These are phyloP conservation scores for Scelioninae gen. 2 DNA, from an alignment of 2,888 invertebrate species.

Conservation along the genomic window DNA sequence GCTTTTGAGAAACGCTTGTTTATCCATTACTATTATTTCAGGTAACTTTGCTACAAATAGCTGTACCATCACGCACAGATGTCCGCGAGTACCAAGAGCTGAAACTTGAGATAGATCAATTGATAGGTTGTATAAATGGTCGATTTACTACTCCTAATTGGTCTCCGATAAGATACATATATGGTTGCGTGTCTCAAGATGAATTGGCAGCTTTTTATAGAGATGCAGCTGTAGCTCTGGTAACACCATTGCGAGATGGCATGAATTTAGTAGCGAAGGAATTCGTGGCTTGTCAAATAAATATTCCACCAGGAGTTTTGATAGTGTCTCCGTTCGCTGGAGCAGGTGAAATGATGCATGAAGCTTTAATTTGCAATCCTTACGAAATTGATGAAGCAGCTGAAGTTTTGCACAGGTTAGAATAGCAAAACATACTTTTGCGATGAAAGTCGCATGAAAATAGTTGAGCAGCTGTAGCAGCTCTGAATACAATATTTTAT, in stretches of 20 bases:
- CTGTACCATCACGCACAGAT: constrained; percentile 92
- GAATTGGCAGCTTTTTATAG: constrained; percentile 91
- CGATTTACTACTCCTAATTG: constrained; percentile 93
- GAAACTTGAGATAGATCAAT: constrained; percentile 92
- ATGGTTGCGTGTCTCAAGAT: constrained; percentile 90
- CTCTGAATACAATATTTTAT: too few relatives aligned
- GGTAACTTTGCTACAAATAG: constrained; percentile 86
- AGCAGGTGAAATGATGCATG: constrained; percentile 95
- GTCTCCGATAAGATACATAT: constrained; percentile 94
- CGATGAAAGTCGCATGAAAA: not conserved
- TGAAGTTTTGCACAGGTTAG: constrained; percentile 87
- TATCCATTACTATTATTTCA: too few relatives aligned
- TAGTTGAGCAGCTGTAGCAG: too few relatives aligned
- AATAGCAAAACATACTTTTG: not conserved
- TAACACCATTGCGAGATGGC: constrained; percentile 91
- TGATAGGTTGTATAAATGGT: constrained; percentile 92
- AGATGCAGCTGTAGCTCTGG: constrained; percentile 90
- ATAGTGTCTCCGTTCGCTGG: constrained; percentile 94
- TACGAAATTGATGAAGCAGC: constrained; percentile 92
- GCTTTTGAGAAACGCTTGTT: too few relatives aligned
- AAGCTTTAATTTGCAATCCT: constrained; percentile 92
- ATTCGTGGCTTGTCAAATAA: constrained; percentile 94
- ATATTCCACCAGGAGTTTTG: constrained; percentile 88
- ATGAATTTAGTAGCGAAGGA: constrained; percentile 96
- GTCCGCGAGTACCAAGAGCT: constrained; percentile 93